Evolutionary conservation across 2,888 invertebrate genomes (phyloP), one percentile per base, ranked within the genome.

Genomic region (Andrena minutula): DNA sequence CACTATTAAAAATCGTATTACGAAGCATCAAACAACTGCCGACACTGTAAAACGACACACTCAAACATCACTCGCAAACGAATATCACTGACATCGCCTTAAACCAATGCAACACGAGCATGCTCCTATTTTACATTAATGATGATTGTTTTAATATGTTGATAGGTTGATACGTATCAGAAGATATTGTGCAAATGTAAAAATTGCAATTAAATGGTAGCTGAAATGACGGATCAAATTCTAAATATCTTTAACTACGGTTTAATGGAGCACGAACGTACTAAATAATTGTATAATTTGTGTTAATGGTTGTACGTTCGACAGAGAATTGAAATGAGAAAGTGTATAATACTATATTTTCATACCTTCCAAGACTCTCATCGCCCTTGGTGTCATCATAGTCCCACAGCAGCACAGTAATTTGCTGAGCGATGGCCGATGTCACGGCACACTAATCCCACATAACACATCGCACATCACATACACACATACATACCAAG

Each of bases 331-430:
- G 23, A 51, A 41, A 58, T 8, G 70, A 68, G 60, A 35, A 60
- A 65, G 63, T 79, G 51, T 47, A 70, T 65, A 58, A 74, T 71
- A 68, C 74, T 64, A 60, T 79, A 32, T 75, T 91, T 89, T 88
- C 96, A 95, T 95, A 97, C 97, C 97, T 97, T 95, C 98, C 98
- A 89, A 98, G 95, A 91, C 96, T 96, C 94, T 98, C 98, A 95
- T 99, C 98, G 88, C 96, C 96, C 94, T 96, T 96, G 91, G 96
- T 96, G 91, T 98, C 97, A 94, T 99, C 99, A 94, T 97, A 96
- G 95, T 99, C 98, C 95, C 96, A 96, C 88, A 98, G 95, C 93
- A 96, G 96, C 89, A 98, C 94, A 91, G 96, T 96, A 94, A 97
- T 95, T 93, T 95, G 95, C 94, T 97, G 97, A 88, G 97, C 97